Base-by-base conservation (phyloP, 1,140 invertebrate genomes). In the Nomia melanderi region DNA sequence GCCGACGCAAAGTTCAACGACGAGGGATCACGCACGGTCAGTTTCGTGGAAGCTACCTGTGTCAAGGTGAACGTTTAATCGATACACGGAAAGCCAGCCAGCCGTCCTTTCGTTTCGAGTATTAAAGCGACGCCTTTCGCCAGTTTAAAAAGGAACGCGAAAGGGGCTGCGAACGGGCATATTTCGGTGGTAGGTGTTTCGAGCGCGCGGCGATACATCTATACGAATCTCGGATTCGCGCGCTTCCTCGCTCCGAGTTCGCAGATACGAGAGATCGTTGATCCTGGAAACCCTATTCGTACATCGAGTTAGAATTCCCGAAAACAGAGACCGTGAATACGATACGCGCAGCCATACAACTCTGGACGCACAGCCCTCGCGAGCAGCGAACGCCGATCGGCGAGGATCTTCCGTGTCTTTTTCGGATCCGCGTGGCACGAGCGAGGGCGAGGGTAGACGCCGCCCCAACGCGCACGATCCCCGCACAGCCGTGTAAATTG, bases 271-370 rank as follows among this genome's bases (percentile, higher is more conserved):
- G 63, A 65, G 70, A 82, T 84, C 77, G 66, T 83, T 86, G 67
- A 41, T 73, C 59, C 75, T 86, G 80, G 88, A 90, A 90, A 90
- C 88, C 88, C 75, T 88, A 88, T 85, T 85, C 79, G 66, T 78
- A 89, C 86, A 79, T 84, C 82, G 80, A 88, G 81, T 87, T 88
- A 89, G 86, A 78, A 88, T 89, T 90, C 82, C 83, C 86, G 81
- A 90, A 90, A 90, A 88, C 75, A 84, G 85, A 88, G 82, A 82
- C 78, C 78, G 66, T 75, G 83, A 88, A 88, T 72, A 79, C 75
- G 88, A 90, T 88, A 89, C 72, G 81, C 60, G 88, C 87, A 90
- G 85, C 88, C 88, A 56, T 89, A 89, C 63, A 85, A 89, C 64
- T 62, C 41, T 23, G n/a, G 54, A 56, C 29, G 7, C 63, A 14